A percentile compares a stretch with the other conserved stretches of the same genome.
These are phyloP conservation scores for Epinephelus fuscoguttatus DNA, from an alignment of 2,113 vertebrate genomes.

Conservation along the genomic window DNA sequence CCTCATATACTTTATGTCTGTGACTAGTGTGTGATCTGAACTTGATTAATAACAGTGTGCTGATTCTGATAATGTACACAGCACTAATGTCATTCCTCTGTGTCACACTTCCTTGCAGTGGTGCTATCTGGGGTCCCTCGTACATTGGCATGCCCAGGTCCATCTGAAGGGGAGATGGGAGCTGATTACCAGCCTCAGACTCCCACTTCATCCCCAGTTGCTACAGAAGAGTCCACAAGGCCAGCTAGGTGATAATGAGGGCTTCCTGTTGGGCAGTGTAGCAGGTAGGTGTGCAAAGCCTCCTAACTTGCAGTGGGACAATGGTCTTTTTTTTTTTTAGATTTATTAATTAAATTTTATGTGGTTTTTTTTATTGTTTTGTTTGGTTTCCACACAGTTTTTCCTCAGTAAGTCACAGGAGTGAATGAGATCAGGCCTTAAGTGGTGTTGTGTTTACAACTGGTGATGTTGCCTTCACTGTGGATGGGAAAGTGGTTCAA, in stretches of 20 bases:
- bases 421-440: not conserved
- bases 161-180: not conserved
- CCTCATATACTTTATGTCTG: not conserved
- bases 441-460: not conserved
- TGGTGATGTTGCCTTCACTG: not conserved
- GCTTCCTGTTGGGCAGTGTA: not conserved
- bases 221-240: not conserved
- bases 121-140: not conserved
- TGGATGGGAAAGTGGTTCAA: not conserved
- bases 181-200: not conserved
- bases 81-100: not conserved
- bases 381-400: not conserved
- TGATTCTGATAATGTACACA: slow-evolving; percentile 8
- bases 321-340: no score
- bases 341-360: no score
- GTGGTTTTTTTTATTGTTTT: not conserved
- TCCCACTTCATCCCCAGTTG: not conserved
- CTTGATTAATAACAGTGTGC: slow-evolving; percentile 20
- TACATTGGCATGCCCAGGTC: not conserved
- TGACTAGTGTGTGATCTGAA: slow-evolving; percentile 40
- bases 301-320: not conserved
- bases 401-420: not conserved
- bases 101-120: not conserved
- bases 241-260: not conserved
- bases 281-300: not conserved